Percentiles rank a stretch among this genome's conserved stretches.
Conservation (phyloP, 1,140 invertebrate species). For the Heliconius melpomene region DNA sequence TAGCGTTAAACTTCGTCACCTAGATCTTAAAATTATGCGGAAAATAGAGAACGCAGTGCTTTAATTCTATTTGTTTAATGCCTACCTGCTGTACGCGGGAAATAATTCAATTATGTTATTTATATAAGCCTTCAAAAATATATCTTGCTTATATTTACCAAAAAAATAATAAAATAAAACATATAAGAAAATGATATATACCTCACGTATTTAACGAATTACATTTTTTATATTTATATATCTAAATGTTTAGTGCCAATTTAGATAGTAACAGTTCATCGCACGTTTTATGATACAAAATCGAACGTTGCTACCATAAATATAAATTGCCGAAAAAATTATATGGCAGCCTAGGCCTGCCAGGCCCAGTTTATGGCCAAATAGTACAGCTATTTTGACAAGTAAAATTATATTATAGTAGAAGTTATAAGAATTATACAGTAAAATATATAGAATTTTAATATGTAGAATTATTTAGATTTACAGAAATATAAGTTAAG, state of each 20-base stretch:
- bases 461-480: too few species aligned
- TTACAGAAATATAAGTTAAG: too few species aligned
- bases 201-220: not conserved
- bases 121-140: too few species aligned
- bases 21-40: too few species aligned
- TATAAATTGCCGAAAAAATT: not conserved
- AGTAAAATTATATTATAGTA: not conserved
- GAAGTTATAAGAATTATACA: not conserved
- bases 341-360: not conserved
- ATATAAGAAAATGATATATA: not conserved
- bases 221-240: not conserved
- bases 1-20: too few species aligned
- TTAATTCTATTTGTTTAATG: too few species aligned
- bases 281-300: not conserved
- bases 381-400: not conserved
- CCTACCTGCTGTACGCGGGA: too few species aligned
- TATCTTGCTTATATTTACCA: too few species aligned
- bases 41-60: too few species aligned
- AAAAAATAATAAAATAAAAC: too few species aligned
- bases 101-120: too few species aligned
- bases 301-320: not conserved
- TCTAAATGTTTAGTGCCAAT: not conserved
- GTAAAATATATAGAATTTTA: too few species aligned
- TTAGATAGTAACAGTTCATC: slow-evolving; percentile 9
- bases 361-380: not conserved